Evolutionary conservation across 53 echinoderm and acorn worm genomes (phyloP).

Genomic region (Crossaster papposus): DNA sequence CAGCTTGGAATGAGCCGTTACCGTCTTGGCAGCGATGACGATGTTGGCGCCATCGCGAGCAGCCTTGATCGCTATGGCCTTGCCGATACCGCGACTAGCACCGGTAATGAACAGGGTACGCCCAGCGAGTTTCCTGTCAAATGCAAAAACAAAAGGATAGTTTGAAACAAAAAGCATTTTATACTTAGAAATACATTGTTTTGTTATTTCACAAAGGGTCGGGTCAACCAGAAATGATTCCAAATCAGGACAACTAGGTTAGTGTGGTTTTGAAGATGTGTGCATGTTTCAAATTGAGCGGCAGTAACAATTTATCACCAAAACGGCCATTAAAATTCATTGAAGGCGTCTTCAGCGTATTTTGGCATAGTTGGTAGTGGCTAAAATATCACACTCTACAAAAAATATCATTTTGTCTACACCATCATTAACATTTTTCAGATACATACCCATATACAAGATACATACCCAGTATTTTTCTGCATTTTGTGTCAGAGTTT

Average conservation of each 20-base stretch:
- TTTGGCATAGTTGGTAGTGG: no score
- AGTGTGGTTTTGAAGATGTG: no score
- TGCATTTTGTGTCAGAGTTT: not conserved
- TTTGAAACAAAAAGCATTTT: no score
- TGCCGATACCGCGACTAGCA: conserved; percentile 94
- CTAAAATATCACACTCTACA: no score
- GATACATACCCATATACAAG: not conserved
- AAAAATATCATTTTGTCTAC: no score
- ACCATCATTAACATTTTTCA: not conserved
- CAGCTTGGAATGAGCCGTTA: conserved; percentile 85
- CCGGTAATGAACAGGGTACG: conserved; percentile 96
- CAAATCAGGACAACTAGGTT: no score
- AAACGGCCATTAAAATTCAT: no score
- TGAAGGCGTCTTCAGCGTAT: no score
- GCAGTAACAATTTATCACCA: no score
- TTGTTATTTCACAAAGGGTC: no score
- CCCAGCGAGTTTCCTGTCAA: conserved; percentile 85
- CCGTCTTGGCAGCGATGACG: conserved; percentile 97
- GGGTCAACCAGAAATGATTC: not conserved
- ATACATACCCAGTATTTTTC: conserved; percentile 21
- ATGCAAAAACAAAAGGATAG: not conserved
- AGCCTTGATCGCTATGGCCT: conserved; percentile 92
- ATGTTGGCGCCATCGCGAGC: conserved; percentile 96
- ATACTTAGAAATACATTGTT: no score
- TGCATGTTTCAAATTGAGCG: no score